phyloP scores from a whole-genome alignment of 2,113 vertebrate genomes.

The Pygathrix nemaeus region DNA sequence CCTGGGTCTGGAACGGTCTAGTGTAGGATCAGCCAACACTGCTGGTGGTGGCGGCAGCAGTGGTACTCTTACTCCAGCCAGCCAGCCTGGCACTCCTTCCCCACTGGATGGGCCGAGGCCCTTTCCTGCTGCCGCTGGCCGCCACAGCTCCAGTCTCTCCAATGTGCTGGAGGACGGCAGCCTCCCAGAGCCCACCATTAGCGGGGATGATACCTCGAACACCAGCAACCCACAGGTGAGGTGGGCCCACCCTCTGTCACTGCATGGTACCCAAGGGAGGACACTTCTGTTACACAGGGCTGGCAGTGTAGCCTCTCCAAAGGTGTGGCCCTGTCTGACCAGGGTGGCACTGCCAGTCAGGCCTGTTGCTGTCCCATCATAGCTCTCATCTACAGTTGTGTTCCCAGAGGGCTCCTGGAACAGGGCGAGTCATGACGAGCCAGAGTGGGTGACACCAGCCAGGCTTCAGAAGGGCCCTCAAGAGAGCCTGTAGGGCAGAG shows the following conservation, averaged over 20 bases:
- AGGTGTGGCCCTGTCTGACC: not conserved
- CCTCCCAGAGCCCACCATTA: slow-evolving; percentile 85
- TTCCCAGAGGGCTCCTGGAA: not conserved
- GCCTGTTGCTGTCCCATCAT: not conserved
- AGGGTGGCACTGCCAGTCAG: fast-evolving
- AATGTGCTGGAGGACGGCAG: slow-evolving; percentile 95
- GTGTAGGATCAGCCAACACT: slow-evolving; percentile 78
- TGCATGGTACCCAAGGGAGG: not conserved
- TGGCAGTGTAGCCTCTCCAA: not conserved
- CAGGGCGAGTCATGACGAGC: not conserved
- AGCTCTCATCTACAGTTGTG: not conserved
- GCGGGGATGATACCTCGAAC: slow-evolving; percentile 90
- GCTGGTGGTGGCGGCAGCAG: slow-evolving; percentile 66
- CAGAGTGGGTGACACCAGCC: not conserved
- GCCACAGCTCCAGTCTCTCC: slow-evolving; percentile 97
- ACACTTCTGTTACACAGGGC: not conserved
- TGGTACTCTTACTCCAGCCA: slow-evolving; percentile 86
- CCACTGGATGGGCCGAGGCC: slow-evolving; percentile 73
- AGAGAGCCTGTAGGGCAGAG: not conserved
- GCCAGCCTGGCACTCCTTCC: slow-evolving; percentile 92
- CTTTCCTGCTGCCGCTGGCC: slow-evolving; percentile 85
- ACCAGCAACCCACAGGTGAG: slow-evolving; percentile 96
- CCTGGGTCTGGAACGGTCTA: slow-evolving; percentile 87
- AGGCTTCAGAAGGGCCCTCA: not conserved
- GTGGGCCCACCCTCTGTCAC: not conserved